Evolutionary conservation across 1,140 invertebrate genomes (phyloP).

Genomic region (Cardiocondyla obscurior): DNA sequence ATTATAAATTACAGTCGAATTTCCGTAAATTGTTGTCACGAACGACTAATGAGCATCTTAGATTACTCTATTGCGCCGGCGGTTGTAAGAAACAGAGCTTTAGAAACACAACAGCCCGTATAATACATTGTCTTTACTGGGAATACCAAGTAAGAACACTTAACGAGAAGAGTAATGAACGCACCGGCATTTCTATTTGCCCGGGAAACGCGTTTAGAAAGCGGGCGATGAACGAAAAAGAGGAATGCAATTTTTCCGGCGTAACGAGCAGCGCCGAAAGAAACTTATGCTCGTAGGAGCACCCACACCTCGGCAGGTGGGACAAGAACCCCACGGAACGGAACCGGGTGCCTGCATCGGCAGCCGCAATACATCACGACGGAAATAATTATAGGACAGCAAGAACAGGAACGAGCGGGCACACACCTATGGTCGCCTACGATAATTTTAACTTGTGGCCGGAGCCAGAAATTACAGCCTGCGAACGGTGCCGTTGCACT

Average conservation of each 20-base stretch:
- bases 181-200: neutral
- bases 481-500: neutral
- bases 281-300: neutral
- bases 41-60: constrained; percentile 25
- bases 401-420: constrained; percentile 15
- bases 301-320: neutral
- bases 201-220: constrained; percentile 4
- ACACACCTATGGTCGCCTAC: neutral
- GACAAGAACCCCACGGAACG: constrained; percentile 36
- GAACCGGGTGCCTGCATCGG: constrained; percentile 21
- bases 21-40: neutral
- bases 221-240: neutral
- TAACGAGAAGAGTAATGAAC: constrained; percentile 45
- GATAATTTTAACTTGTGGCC: constrained; percentile 25
- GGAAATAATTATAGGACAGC: constrained; percentile 75
- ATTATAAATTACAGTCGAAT: neutral
- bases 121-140: constrained; percentile 31
- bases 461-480: neutral
- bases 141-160: constrained; percentile 35
- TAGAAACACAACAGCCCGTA: constrained; percentile 2
- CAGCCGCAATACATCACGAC: constrained; percentile 75
- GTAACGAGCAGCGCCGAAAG: constrained; percentile 36
- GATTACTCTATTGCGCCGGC: constrained; percentile 33
- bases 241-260: constrained; percentile 51
- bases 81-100: constrained; percentile 30